Percentiles rank a stretch among this genome's conserved stretches.
Conservation (phyloP, 1,140 invertebrate genomes). For the Ganaspis sp. region DNA sequence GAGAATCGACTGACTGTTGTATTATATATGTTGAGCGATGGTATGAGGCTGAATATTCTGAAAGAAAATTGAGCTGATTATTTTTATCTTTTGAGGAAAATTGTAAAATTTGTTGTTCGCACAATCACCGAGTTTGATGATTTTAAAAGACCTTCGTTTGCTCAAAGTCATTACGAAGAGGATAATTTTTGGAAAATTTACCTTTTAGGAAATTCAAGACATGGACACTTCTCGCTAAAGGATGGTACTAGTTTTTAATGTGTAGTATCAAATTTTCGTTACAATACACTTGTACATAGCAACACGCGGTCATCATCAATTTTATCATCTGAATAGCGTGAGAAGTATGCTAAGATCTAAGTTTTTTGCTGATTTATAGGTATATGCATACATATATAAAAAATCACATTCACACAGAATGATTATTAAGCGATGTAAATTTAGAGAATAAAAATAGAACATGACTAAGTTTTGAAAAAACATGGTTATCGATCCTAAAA, state of each 20-base stretch:
- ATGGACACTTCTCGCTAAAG: conserved; percentile 3
- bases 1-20: neutral
- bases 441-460: conserved; percentile 42
- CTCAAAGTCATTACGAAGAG: neutral
- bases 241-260: conserved; percentile 33
- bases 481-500: neutral
- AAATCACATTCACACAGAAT: neutral
- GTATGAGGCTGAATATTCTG: neutral
- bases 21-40: neutral
- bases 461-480: conserved; percentile 28
- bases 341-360: conserved; percentile 18
- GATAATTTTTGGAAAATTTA: neutral
- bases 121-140: neutral
- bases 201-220: neutral
- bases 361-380: conserved; percentile 20
- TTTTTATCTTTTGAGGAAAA: neutral
- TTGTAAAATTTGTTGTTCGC: neutral
- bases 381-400: conserved; percentile 32
- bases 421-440: conserved; percentile 38
- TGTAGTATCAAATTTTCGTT: conserved; percentile 36
- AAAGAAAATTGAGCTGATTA: neutral
- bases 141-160: neutral
- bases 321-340: conserved; percentile 35
- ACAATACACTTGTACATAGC: conserved; percentile 45
- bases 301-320: conserved; percentile 44